phyloP scores from a whole-genome alignment of 1,140 invertebrate species.

The Aleiodes sp. region DNA sequence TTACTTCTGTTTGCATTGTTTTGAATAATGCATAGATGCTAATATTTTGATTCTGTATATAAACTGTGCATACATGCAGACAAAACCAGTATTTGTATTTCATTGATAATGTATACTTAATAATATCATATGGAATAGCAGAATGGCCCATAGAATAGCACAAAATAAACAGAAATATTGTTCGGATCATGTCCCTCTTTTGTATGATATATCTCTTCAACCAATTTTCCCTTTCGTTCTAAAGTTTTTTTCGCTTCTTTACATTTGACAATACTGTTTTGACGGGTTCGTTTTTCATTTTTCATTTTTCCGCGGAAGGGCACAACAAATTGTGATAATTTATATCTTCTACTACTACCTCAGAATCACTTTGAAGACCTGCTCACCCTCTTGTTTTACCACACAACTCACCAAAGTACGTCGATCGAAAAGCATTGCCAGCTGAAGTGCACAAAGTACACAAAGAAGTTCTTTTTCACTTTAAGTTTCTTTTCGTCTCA shows the following conservation, averaged over 20 bases:
- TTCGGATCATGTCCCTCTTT: too few species aligned
- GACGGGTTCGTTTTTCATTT: too few species aligned
- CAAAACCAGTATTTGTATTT: neutral
- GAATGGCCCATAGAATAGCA: too few species aligned
- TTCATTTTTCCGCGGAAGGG: neutral
- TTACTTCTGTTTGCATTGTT: constrained; percentile 16
- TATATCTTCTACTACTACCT: neutral
- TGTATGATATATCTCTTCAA: too few species aligned
- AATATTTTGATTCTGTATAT: constrained; percentile 17
- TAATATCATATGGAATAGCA: too few species aligned
- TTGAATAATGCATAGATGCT: constrained; percentile 32
- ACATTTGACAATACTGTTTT: too few species aligned
- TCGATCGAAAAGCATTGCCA: neutral
- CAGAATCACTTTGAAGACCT: neutral
- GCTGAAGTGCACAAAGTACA: neutral
- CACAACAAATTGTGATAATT: neutral
- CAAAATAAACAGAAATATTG: too few species aligned
- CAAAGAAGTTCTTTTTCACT: neutral
- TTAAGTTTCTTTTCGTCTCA: neutral
- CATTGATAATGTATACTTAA: too few species aligned
- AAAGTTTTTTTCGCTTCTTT: too few species aligned
- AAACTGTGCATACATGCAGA: constrained; percentile 3
- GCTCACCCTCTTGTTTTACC: neutral
- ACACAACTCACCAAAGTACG: neutral
- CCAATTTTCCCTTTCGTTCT: too few species aligned